These are phyloP conservation scores for Mycteria americana DNA, from an alignment of 2,797 vertebrate species.

Conservation along the genomic window DNA sequence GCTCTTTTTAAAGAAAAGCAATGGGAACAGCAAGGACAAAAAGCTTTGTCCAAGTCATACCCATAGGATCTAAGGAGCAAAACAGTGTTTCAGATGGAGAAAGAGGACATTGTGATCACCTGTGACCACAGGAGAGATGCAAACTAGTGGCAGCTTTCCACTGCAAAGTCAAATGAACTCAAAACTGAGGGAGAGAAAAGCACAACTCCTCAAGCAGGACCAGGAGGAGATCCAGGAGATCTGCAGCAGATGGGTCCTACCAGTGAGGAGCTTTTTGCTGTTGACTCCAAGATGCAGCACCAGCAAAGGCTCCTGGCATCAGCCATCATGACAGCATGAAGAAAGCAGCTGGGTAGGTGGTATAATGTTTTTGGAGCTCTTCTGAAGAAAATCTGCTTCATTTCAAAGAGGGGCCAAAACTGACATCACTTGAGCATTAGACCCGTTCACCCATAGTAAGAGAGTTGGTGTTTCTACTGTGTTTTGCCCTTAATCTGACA, in stretches of 20 bases:
- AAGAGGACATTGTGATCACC: not conserved
- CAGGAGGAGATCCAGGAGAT: not conserved
- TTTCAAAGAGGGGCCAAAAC: not conserved
- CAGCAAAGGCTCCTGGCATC: not conserved
- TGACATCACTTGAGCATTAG: not conserved
- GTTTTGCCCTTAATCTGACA: not conserved
- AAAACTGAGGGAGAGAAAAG: not conserved
- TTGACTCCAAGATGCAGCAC: not conserved
- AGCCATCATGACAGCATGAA: not conserved
- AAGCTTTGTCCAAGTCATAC: not conserved
- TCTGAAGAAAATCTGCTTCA: not conserved
- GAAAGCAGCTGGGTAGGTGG: not conserved
- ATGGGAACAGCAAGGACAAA: not conserved
- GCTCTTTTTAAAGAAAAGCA: not conserved
- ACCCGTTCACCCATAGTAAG: fast-evolving
- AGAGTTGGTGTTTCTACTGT: not conserved
- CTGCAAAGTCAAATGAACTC: not conserved
- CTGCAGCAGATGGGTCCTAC: not conserved
- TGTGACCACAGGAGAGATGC: not conserved
- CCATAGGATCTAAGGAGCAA: not conserved
- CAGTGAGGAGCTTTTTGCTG: not conserved
- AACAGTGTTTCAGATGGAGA: not conserved
- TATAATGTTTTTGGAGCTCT: not conserved
- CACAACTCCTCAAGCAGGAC: not conserved
- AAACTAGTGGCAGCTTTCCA: not conserved